Percentiles rank a stretch among this genome's conserved stretches.
These are phyloP conservation scores for Daktulosphaira vitifoliae DNA, from an alignment of 1,140 invertebrate genomes.

Conservation along the genomic window DNA sequence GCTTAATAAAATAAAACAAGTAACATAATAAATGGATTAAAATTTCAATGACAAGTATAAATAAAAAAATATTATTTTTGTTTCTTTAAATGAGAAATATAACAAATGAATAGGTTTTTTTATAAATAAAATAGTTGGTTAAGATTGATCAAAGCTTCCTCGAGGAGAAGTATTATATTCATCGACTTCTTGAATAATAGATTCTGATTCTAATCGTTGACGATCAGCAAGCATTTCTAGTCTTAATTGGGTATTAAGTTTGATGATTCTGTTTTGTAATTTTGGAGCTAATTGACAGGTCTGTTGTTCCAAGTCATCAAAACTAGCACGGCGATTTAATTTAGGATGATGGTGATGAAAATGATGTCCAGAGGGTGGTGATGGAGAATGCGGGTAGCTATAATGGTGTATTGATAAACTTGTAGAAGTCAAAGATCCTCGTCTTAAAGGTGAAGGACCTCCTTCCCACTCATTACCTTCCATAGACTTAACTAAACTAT, in stretches of 20 bases:
- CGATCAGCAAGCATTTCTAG: slow-evolving; percentile 41
- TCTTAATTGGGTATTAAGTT: slow-evolving; percentile 57
- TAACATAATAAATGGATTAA: no score
- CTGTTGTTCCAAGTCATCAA: slow-evolving; percentile 67
- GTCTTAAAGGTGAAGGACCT: slow-evolving; percentile 51
- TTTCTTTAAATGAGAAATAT: no score
- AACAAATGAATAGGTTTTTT: no score
- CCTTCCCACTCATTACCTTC: slow-evolving; percentile 59
- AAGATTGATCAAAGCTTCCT: slow-evolving; percentile 16
- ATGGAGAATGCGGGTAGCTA: slow-evolving; percentile 41
- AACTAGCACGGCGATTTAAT: slow-evolving; percentile 57
- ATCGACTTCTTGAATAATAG: slow-evolving; percentile 52
- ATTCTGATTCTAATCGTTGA: slow-evolving; percentile 51
- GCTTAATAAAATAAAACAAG: no score
- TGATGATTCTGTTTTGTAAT: slow-evolving; percentile 65
- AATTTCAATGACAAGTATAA: no score
- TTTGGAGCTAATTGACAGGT: slow-evolving; percentile 65
- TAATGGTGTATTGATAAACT: slow-evolving; percentile 29
- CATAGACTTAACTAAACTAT: slow-evolving; percentile 65
- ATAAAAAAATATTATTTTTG: no score
- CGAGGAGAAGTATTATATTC: slow-evolving; percentile 26
- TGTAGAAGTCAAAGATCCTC: slow-evolving; percentile 42
- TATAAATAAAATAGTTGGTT: no score
- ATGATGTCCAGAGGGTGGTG: slow-evolving; percentile 20
- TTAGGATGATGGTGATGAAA: slow-evolving; percentile 39